These are phyloP conservation scores for Limnothrissa miodon DNA, from an alignment of 2,113 vertebrate genomes.

Conservation along the genomic window DNA sequence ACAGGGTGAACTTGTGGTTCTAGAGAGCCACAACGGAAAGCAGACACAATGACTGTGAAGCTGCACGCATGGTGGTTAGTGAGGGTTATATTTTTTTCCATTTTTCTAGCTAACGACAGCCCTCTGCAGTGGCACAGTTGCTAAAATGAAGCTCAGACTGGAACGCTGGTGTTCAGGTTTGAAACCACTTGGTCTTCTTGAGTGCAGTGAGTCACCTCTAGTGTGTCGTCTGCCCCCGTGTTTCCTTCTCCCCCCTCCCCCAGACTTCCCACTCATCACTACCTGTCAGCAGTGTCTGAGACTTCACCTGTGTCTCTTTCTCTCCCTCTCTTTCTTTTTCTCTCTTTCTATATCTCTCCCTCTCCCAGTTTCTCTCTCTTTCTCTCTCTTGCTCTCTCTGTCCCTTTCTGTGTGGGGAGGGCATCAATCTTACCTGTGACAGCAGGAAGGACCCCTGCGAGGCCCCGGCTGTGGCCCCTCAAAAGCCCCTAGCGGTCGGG, in stretches of 20 bases:
- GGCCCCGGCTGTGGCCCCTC: not conserved
- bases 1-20: not conserved
- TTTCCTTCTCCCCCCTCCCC: not conserved
- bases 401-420: not conserved
- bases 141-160: too few species aligned
- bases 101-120: too few species aligned
- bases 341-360: not conserved
- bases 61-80: not conserved
- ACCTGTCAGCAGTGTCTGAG: not conserved
- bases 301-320: not conserved
- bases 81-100: not conserved
- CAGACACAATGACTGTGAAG: not conserved
- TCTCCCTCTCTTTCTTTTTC: not conserved
- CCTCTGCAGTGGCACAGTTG: too few species aligned
- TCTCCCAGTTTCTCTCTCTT: not conserved
- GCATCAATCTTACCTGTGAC: constrained; percentile 12
- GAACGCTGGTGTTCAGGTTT: not conserved
- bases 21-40: too few species aligned
- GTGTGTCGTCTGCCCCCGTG: not conserved
- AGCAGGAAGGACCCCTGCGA: not conserved
- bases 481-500: not conserved
- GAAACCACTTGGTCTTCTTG: not conserved
- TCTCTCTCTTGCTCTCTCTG: not conserved
- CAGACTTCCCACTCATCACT: not conserved
- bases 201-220: not conserved